These are phyloP conservation scores for Lamprologus callipterus DNA, from an alignment of 2,113 vertebrate genomes.

Conservation along the genomic window DNA sequence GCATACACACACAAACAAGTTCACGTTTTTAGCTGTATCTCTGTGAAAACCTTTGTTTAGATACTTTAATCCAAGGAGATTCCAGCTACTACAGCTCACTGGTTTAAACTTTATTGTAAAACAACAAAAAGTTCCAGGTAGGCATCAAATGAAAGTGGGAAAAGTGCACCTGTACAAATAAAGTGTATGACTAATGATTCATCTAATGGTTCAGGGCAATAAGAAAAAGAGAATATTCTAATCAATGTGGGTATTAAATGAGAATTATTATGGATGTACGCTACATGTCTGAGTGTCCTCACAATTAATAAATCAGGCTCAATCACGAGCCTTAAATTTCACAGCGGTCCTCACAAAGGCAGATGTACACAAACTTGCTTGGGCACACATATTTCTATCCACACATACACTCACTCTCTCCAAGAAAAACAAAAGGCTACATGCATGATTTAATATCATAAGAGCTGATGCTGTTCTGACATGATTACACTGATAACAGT, in stretches of 20 bases:
- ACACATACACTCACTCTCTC: not conserved
- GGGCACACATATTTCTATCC: not conserved
- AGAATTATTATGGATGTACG: not conserved
- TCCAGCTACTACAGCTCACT: not conserved
- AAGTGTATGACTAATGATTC: not conserved
- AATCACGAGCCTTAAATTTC: not conserved
- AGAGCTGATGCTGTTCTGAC: conserved; percentile 12
- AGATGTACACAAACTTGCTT: not conserved
- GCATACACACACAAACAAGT: not conserved
- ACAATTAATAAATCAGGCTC: not conserved
- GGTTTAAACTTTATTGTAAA: not conserved
- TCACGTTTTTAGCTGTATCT: not conserved
- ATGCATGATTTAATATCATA: conserved; percentile 28
- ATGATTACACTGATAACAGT: not conserved
- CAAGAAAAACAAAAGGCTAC: not conserved
- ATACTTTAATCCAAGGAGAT: not conserved
- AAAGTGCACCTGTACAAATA: not conserved
- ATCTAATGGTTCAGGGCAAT: not conserved
- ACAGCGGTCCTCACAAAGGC: not conserved
- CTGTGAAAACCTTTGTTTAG: not conserved
- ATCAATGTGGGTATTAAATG: not conserved
- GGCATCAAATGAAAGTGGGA: not conserved
- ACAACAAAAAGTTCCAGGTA: not conserved
- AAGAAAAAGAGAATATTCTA: not conserved
- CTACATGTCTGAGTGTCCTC: not conserved